These are phyloP conservation scores for Morus bassanus DNA, from an alignment of 2,797 vertebrate species.

Conservation along the genomic window DNA sequence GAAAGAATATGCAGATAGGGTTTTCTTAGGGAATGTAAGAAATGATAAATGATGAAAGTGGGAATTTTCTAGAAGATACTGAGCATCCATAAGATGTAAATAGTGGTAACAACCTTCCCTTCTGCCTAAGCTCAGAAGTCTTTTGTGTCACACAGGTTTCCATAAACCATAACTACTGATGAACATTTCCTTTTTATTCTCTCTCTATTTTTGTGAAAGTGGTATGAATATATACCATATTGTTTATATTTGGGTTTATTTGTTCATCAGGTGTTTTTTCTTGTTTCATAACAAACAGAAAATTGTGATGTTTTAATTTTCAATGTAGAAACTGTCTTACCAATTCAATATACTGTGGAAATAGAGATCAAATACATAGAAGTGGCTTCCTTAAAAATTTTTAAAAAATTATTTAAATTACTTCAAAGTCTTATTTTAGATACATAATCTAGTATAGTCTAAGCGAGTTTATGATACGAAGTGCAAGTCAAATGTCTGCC, in stretches of 20 bases:
- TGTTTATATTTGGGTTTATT: neutral
- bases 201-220: neutral
- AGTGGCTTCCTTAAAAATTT: neutral
- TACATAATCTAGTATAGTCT: neutral
- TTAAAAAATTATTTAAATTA: neutral
- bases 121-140: neutral
- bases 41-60: neutral
- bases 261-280: neutral
- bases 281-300: neutral
- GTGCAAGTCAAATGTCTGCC: neutral
- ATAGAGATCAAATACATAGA: neutral
- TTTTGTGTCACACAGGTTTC: neutral
- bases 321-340: neutral
- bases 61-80: neutral
- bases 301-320: neutral
- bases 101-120: neutral
- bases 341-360: neutral
- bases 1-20: neutral
- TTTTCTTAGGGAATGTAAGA: neutral
- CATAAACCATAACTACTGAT: neutral
- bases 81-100: neutral
- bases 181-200: neutral
- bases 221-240: neutral
- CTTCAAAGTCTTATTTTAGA: neutral
- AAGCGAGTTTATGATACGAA: neutral